Percentiles rank a stretch among this genome's conserved stretches.
These are phyloP conservation scores for Megalops cyprinoides DNA, from an alignment of 2,797 vertebrate genomes.

Conservation along the genomic window DNA sequence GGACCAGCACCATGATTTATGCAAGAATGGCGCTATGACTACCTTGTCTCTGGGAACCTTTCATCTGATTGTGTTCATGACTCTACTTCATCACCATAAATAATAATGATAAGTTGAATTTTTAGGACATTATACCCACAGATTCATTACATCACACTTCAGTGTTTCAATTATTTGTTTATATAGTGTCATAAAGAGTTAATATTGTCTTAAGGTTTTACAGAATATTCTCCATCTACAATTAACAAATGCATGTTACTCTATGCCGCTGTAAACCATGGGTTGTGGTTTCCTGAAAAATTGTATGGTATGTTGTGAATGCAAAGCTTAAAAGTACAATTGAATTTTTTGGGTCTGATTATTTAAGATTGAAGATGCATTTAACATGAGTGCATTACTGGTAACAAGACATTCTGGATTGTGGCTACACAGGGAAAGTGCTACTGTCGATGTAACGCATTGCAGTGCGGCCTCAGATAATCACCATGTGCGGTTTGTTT, in stretches of 20 bases:
- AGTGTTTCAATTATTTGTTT: too few species aligned
- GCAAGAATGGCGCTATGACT: constrained; percentile 26
- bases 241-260: background rate
- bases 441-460: too few species aligned
- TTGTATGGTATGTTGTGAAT: constrained; percentile 1
- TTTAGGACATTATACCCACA: constrained; percentile 16
- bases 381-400: too few species aligned
- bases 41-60: constrained; percentile 16
- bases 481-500: too few species aligned
- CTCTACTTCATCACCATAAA: constrained; percentile 19
- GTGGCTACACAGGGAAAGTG: too few species aligned
- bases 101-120: constrained; percentile 15
- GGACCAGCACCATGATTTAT: constrained; percentile 13
- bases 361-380: too few species aligned
- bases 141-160: background rate
- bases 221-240: background rate
- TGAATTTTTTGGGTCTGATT: too few species aligned
- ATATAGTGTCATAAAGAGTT: too few species aligned
- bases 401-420: too few species aligned
- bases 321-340: constrained; percentile 9
- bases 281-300: constrained; percentile 10
- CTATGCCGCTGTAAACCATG: constrained; percentile 21
- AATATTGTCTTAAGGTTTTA: too few species aligned
- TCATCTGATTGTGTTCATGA: constrained; percentile 9
- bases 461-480: too few species aligned